Conservation (phyloP, 1,140 invertebrate species). For the Sycobia sp. region DNA sequence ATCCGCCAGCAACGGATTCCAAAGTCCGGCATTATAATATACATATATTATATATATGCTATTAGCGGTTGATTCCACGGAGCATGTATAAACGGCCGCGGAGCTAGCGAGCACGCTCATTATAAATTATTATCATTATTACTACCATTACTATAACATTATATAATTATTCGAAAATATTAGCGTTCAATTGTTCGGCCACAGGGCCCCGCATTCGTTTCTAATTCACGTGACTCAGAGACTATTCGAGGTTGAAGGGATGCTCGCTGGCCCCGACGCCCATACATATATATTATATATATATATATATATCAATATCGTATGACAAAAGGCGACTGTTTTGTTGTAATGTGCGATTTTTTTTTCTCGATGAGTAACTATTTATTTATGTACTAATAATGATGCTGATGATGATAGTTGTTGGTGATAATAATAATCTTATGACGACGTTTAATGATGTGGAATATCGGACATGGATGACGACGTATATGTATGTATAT, state of each 20-base stretch:
- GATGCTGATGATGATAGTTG: slow-evolving; percentile 29
- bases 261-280: slow-evolving; percentile 14
- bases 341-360: slow-evolving; percentile 51
- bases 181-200: not conserved
- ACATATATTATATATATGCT: too few species aligned
- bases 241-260: too few species aligned
- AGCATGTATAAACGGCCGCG: slow-evolving; percentile 14
- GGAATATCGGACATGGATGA: slow-evolving; percentile 34
- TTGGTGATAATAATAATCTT: slow-evolving; percentile 37
- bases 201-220: slow-evolving; percentile 3
- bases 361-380: slow-evolving; percentile 52
- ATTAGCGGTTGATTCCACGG: slow-evolving; percentile 14
- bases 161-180: too few species aligned
- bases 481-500: too few species aligned
- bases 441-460: slow-evolving; percentile 42
- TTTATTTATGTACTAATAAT: slow-evolving; percentile 54
- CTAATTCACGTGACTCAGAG: not conserved
- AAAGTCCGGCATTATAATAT: slow-evolving; percentile 36
- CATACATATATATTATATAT: too few species aligned
- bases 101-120: slow-evolving; percentile 8
- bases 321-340: slow-evolving; percentile 47
- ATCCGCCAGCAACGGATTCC: slow-evolving; percentile 29
- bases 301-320: too few species aligned
- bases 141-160: too few species aligned
- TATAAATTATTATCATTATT: slow-evolving; percentile 11